These are phyloP conservation scores for Gari tellinella DNA, from an alignment of 2,888 invertebrate species.

Conservation along the genomic window DNA sequence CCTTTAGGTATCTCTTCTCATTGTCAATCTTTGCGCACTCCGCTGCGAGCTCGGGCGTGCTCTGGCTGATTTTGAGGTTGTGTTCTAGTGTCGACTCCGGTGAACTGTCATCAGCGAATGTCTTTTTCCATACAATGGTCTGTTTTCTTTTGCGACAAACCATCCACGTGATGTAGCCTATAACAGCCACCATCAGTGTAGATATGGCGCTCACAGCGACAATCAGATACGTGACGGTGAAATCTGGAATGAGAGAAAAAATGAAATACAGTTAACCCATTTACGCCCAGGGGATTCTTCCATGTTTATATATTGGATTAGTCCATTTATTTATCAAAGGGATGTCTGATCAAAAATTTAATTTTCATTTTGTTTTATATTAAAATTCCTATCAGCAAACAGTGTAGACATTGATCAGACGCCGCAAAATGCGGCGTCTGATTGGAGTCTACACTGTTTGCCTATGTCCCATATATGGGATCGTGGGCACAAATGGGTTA, in stretches of 20 bases:
- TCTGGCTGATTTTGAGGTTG: constrained; percentile 79
- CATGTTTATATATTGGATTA: no score
- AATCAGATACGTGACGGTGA: constrained; percentile 67
- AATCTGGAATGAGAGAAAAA: constrained; percentile 48
- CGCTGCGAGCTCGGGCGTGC: constrained; percentile 78
- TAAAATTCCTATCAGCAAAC: no score
- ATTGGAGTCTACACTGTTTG: no score
- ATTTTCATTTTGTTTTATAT: no score
- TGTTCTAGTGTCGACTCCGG: constrained; percentile 61
- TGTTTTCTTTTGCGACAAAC: constrained; percentile 59
- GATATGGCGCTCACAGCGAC: constrained; percentile 58
- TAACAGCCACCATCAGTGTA: constrained; percentile 59
- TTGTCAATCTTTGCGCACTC: constrained; percentile 48
- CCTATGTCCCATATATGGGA: no score
- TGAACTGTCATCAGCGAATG: constrained; percentile 44
- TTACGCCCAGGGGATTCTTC: no score
- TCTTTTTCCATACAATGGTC: constrained; percentile 51
- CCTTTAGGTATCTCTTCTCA: constrained; percentile 44
- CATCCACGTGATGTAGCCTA: constrained; percentile 67
- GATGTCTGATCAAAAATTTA: no score
- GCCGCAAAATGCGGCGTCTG: no score
- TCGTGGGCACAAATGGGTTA: no score
- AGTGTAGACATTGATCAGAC: no score
- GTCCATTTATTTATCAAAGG: no score
- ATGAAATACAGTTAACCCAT: no score